phyloP scores from a whole-genome alignment of 2,888 invertebrate genomes.

The Ceriagrion tenellum region DNA sequence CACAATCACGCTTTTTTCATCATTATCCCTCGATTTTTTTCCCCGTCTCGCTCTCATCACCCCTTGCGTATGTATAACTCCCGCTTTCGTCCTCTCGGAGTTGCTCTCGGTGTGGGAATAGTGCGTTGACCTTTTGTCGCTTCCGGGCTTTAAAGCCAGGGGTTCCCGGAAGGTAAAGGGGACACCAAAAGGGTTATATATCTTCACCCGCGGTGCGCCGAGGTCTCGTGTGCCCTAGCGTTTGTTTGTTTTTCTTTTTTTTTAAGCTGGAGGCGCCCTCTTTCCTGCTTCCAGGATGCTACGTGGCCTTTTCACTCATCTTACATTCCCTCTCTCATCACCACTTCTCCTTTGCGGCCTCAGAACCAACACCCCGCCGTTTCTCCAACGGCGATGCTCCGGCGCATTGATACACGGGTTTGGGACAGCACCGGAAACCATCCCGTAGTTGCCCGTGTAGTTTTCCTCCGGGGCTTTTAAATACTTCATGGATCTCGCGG shows the following conservation, averaged over 20 bases:
- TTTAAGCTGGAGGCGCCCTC: neutral
- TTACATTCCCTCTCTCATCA: neutral
- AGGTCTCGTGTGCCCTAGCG: neutral
- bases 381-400: neutral
- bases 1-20: neutral
- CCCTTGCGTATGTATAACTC: neutral
- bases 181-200: neutral
- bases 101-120: neutral
- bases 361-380: neutral
- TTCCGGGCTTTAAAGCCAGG: neutral
- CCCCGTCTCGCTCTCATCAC: neutral
- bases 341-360: neutral
- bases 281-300: neutral
- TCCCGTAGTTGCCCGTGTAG: no score
- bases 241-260: no score
- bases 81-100: neutral
- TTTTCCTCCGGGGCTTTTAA: no score
- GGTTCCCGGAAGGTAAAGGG: neutral
- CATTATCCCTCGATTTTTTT: neutral
- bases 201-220: neutral
- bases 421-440: no score
- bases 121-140: slow-evolving; percentile 22
- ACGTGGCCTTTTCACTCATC: neutral
- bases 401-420: neutral
- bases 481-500: no score